Percentiles rank a stretch among this genome's conserved stretches.
phyloP scores from a whole-genome alignment of 2,888 invertebrate genomes.

The Lacanobia oleracea region DNA sequence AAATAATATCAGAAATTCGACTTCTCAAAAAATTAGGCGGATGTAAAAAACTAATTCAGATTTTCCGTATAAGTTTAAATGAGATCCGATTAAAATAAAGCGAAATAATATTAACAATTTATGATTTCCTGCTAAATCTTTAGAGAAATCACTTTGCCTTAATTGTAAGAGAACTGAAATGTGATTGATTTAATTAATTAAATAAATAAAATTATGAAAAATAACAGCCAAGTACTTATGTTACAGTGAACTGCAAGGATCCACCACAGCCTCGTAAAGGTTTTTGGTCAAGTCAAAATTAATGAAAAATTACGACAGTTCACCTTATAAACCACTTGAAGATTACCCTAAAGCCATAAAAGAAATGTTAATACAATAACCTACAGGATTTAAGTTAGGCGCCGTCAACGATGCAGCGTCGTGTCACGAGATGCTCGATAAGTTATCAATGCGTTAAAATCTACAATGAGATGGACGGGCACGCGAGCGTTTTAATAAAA shows the following conservation, averaged over 20 bases:
- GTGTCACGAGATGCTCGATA: slow-evolving; percentile 73
- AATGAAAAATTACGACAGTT: slow-evolving; percentile 26
- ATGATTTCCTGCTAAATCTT: slow-evolving; percentile 30
- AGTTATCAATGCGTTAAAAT: slow-evolving; percentile 71
- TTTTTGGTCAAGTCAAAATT: slow-evolving; percentile 14
- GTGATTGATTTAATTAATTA: slow-evolving; percentile 1
- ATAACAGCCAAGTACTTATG: neutral
- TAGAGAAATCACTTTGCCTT: slow-evolving; percentile 11
- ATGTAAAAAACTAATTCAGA: slow-evolving; percentile 61
- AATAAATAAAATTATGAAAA: neutral
- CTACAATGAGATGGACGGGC: slow-evolving; percentile 68
- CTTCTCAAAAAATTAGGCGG: slow-evolving; percentile 62
- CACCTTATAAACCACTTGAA: slow-evolving; percentile 41
- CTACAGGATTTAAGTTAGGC: slow-evolving; percentile 67
- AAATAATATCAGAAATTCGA: slow-evolving; percentile 70
- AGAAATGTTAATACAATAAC: slow-evolving; percentile 58
- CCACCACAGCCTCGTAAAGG: neutral
- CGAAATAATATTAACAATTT: slow-evolving; percentile 31
- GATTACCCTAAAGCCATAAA: slow-evolving; percentile 52
- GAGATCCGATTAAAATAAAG: slow-evolving; percentile 44
- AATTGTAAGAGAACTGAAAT: slow-evolving; percentile 10
- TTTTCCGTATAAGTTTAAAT: slow-evolving; percentile 53
- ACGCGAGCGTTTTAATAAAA: slow-evolving; percentile 63
- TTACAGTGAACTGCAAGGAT: neutral
- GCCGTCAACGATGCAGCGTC: slow-evolving; percentile 68